Percentiles rank a stretch among this genome's conserved stretches.
Conservation (phyloP, 1,140 invertebrate genomes). For the Mesaphorura yosii region DNA sequence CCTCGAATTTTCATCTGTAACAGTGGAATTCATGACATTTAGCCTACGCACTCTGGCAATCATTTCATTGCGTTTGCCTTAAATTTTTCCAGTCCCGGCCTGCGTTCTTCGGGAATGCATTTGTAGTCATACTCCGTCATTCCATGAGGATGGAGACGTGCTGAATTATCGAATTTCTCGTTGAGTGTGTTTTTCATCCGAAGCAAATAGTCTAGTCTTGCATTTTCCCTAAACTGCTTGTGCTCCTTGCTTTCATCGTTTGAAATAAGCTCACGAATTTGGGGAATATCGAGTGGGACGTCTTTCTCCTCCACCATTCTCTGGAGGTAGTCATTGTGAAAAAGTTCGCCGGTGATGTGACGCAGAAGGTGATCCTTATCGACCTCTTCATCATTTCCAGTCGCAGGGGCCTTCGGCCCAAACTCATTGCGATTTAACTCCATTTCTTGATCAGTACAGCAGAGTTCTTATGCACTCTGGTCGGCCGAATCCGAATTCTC, state of each 20-base stretch:
- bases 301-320: no score
- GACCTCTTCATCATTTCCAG: no score
- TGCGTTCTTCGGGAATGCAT: conserved; percentile 4
- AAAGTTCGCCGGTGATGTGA: no score
- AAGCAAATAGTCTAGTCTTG: not conserved
- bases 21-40: not conserved
- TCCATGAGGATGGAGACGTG: conserved; percentile 13
- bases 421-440: no score
- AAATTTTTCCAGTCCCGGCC: conserved; percentile 6
- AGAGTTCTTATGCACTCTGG: no score
- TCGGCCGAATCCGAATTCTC: no score
- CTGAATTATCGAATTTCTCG: conserved; percentile 7
- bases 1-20: conserved; percentile 7
- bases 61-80: not conserved
- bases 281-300: no score
- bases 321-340: no score
- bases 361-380: no score
- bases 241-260: not conserved
- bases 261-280: no score
- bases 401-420: no score
- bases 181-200: conserved; percentile 2
- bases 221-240: not conserved
- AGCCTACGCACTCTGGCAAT: not conserved
- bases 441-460: no score
- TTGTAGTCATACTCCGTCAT: conserved; percentile 13